Conservation (phyloP, 2,888 invertebrate genomes). For the Machimus atricapillus region DNA sequence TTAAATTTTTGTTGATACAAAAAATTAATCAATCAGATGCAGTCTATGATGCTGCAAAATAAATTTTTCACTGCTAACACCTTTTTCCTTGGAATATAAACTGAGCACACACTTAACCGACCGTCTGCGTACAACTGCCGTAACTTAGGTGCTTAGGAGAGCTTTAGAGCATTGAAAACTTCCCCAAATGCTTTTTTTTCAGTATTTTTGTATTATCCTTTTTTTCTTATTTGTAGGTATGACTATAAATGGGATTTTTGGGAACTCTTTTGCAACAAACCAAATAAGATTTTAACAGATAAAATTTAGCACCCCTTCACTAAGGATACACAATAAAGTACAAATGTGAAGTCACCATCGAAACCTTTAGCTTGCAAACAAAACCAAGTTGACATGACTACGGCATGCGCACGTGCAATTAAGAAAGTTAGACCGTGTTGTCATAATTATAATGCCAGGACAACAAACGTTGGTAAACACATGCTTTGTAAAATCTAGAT, state of each 20-base stretch:
- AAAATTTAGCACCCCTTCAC: neutral
- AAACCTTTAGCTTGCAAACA: constrained; percentile 42
- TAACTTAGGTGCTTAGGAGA: neutral
- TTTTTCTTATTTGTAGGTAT: neutral
- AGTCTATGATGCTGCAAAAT: neutral
- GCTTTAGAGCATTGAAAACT: neutral
- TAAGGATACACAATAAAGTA: neutral
- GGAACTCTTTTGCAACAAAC: neutral
- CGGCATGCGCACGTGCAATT: constrained; percentile 41
- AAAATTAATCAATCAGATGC: neutral
- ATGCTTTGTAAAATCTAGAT: too few species aligned
- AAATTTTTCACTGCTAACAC: constrained; percentile 2
- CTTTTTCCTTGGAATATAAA: neutral
- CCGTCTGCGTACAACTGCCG: constrained; percentile 8
- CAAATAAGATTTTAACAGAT: too few species aligned
- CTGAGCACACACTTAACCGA: neutral
- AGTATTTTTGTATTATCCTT: too few species aligned
- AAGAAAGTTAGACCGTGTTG: neutral
- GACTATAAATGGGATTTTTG: neutral
- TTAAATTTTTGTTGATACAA: neutral
- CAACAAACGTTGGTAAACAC: neutral
- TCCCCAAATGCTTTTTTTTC: neutral
- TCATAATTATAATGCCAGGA: neutral
- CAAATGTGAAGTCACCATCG: constrained; percentile 38
- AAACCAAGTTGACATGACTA: constrained; percentile 41